These are phyloP conservation scores for Montipora foliosa DNA, from an alignment of 64 coral and sea anemone species.

Conservation along the genomic window DNA sequence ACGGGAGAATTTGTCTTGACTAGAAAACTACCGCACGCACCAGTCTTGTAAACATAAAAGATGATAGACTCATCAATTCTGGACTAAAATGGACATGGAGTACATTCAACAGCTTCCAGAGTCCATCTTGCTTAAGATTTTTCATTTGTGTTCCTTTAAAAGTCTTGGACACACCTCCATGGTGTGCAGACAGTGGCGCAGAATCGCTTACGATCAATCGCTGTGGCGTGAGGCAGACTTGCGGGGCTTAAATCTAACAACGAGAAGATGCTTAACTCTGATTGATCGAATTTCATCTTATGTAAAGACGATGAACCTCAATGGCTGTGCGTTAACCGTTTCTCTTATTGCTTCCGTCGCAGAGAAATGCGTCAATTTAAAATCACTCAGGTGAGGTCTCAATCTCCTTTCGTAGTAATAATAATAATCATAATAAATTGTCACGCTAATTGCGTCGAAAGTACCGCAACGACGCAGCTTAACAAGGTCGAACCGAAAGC, in stretches of 20 bases:
- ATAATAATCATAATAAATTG: too few species aligned
- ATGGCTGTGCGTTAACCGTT: conserved; percentile 44
- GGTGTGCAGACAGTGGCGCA: conserved; percentile 67
- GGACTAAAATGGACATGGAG: not conserved
- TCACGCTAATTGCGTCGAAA: too few species aligned
- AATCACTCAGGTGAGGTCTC: conserved; percentile 31
- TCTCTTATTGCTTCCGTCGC: conserved; percentile 10
- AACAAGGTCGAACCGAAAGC: too few species aligned
- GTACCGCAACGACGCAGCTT: too few species aligned
- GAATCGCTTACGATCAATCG: conserved; percentile 68
- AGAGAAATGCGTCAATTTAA: conserved; percentile 40
- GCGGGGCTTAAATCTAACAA: conserved; percentile 44
- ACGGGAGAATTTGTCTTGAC: not conserved
- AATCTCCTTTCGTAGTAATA: too few species aligned
- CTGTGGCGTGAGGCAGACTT: conserved; percentile 71
- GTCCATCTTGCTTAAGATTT: conserved; percentile 69
- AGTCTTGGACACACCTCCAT: conserved; percentile 35
- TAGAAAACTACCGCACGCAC: too few species aligned
- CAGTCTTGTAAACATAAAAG: too few species aligned
- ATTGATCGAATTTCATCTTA: conserved; percentile 54
- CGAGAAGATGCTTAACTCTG: not conserved
- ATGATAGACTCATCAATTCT: not conserved
- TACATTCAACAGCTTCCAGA: conserved; percentile 77
- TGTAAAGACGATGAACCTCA: conserved; percentile 57
- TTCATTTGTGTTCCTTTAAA: conserved; percentile 26